phyloP scores from a whole-genome alignment of 2,797 vertebrate species.

The Ctenosaura bakeri region DNA sequence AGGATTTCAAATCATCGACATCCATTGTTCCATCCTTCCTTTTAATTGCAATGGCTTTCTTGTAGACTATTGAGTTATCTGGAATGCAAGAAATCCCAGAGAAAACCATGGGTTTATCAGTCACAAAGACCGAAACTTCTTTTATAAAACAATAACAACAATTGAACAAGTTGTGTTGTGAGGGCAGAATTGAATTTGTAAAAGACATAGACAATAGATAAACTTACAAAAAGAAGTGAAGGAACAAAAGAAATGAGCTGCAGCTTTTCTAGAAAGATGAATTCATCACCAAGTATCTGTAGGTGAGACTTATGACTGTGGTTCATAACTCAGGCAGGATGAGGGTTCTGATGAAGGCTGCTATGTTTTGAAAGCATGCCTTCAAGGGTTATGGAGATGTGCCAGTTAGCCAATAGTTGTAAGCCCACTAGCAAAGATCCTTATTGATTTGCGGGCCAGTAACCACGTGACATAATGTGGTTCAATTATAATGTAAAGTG shows the following conservation, averaged over 20 bases:
- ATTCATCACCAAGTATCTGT: not conserved
- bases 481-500: too few species aligned
- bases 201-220: too few species aligned
- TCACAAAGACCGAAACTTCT: too few species aligned
- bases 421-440: too few species aligned
- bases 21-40: constrained; percentile 32
- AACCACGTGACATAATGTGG: too few species aligned
- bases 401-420: too few species aligned
- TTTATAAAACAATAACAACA: too few species aligned
- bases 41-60: constrained; percentile 21
- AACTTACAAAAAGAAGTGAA: too few species aligned
- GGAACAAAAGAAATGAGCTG: not conserved
- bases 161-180: too few species aligned
- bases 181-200: too few species aligned
- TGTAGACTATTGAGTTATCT: constrained; percentile 8
- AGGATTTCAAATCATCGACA: not conserved
- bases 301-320: not conserved
- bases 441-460: too few species aligned
- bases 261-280: not conserved
- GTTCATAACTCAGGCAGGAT: not conserved
- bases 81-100: constrained; percentile 28
- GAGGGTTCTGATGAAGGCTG: not conserved
- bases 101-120: not conserved
- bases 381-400: not conserved
- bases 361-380: not conserved